phyloP scores from a whole-genome alignment of 2,888 invertebrate genomes.

The Chrysolina haemoptera region DNA sequence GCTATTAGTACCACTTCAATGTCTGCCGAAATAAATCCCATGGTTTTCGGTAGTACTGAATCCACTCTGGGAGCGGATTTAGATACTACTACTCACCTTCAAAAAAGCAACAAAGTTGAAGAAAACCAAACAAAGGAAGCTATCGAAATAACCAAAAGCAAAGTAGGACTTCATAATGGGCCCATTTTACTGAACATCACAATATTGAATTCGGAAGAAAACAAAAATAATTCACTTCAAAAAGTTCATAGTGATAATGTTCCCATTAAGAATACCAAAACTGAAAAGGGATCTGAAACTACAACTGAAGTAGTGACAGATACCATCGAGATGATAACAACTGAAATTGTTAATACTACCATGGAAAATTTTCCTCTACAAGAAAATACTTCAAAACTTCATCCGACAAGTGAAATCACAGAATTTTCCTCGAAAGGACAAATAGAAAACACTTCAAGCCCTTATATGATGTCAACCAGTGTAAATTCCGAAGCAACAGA shows the following conservation, averaged over 20 bases:
- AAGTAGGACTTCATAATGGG: background rate
- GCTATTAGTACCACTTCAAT: background rate
- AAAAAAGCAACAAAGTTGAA: background rate
- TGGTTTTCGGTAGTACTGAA: background rate
- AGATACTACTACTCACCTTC: background rate
- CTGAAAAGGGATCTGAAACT: conserved; percentile 32
- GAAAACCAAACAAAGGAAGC: background rate
- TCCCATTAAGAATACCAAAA: conserved; percentile 39
- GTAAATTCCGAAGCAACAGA: background rate
- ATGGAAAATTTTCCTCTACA: background rate
- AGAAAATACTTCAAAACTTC: background rate
- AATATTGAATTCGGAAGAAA: conserved; percentile 32
- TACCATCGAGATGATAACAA: background rate
- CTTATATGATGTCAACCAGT: background rate
- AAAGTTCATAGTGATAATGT: background rate
- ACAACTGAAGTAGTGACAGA: conserved; percentile 20
- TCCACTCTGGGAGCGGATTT: background rate
- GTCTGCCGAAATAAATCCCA: background rate
- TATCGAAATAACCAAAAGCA: background rate
- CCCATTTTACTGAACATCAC: conserved; percentile 21
- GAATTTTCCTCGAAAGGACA: background rate
- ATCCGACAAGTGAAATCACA: background rate
- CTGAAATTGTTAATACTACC: background rate
- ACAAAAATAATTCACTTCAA: conserved; percentile 12
- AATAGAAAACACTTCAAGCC: background rate